A percentile compares a stretch with the other conserved stretches of the same genome.
phyloP scores from a whole-genome alignment of 2,888 invertebrate species.

The Trisateles emortualis region DNA sequence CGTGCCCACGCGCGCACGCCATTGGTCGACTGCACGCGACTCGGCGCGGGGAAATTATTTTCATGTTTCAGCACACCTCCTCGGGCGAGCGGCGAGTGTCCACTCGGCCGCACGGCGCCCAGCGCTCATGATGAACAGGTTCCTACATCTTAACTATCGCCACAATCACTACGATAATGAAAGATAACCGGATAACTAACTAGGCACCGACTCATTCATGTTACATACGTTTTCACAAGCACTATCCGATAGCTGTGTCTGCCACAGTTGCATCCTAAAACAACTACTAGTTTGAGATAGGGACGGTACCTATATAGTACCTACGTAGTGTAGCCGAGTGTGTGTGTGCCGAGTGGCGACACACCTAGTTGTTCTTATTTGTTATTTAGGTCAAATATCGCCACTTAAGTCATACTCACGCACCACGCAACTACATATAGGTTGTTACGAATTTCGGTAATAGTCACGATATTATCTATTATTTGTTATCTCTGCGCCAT shows the following conservation, averaged over 20 bases:
- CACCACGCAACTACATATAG: background rate
- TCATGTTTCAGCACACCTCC: constrained; percentile 30
- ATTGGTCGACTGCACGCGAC: constrained; percentile 30
- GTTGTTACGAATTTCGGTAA: background rate
- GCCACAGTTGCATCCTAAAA: too few species aligned
- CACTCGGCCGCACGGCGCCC: background rate
- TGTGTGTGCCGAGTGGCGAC: background rate
- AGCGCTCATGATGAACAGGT: constrained; percentile 27
- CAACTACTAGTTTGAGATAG: background rate
- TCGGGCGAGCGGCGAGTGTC: constrained; percentile 6
- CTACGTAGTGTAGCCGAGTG: background rate
- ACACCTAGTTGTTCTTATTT: constrained; percentile 2
- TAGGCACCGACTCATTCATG: constrained; percentile 30
- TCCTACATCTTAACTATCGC: constrained; percentile 43
- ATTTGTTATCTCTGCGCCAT: constrained; percentile 1
- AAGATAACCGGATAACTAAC: constrained; percentile 48
- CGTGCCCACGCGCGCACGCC: constrained; percentile 19
- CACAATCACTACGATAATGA: constrained; percentile 46
- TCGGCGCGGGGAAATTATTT: constrained; percentile 32
- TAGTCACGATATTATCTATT: constrained; percentile 14
- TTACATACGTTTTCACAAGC: constrained; percentile 16
- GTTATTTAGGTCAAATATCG: constrained; percentile 19
- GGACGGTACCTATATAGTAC: background rate
- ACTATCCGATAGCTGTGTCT: background rate
- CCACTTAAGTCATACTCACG: background rate